Evolutionary conservation across 2,113 vertebrate genomes (phyloP).

Genomic region (Albula glossodonta): DNA sequence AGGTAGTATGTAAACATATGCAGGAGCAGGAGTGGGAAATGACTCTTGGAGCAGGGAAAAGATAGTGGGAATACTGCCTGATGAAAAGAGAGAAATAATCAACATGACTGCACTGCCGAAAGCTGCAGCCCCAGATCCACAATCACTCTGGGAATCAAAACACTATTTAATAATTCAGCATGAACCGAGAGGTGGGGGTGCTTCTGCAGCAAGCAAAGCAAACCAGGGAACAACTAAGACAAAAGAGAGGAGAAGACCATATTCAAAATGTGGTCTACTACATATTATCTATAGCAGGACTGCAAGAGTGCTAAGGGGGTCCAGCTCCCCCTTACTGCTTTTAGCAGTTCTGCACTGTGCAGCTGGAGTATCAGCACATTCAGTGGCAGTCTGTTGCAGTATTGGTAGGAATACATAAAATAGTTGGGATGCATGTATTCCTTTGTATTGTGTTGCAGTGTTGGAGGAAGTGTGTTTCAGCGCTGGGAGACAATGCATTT

Average conservation of each 20-base stretch:
- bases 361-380: neutral
- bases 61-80: neutral
- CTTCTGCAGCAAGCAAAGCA: conserved; percentile 17
- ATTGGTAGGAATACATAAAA: neutral
- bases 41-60: neutral
- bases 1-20: neutral
- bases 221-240: conserved; percentile 4
- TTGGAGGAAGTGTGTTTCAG: neutral
- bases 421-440: neutral
- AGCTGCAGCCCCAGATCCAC: conserved; percentile 31
- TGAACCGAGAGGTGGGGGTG: conserved; percentile 46
- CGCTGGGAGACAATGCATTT: neutral
- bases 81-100: conserved; percentile 11
- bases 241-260: neutral
- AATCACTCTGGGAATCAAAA: conserved; percentile 59
- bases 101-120: conserved; percentile 27
- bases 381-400: neutral
- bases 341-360: neutral
- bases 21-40: conserved; percentile 9
- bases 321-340: neutral
- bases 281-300: neutral
- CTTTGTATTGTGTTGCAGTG: neutral
- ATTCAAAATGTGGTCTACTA: neutral
- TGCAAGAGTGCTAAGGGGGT: neutral
- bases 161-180: conserved; percentile 81